Base-by-base conservation (phyloP, 2,113 vertebrate species). In the Neogobius melanostomus region DNA sequence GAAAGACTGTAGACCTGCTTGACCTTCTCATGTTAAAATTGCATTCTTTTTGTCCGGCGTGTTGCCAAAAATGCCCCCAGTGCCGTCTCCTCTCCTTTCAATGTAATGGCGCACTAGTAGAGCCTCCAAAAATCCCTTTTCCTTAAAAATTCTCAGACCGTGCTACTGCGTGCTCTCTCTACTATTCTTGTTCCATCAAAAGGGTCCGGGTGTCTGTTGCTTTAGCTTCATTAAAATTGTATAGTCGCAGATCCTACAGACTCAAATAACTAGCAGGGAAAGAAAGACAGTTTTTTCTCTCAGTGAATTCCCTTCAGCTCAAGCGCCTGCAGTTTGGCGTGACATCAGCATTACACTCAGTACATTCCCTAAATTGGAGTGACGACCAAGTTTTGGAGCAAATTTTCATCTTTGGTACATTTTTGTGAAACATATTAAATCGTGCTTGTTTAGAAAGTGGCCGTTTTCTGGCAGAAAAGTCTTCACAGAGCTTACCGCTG, bases 181-280 rank as follows among this genome's bases (percentile, higher is more conserved):
- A 62, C 42, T 65, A 69, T 61, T 76, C 68, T 77, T 69, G 71
- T 82, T 83, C 78, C 68, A 81, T 82, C 80, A 64, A 81, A 82
- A 11, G 69, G 70, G 28, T 28, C 43, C 47, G 21, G 21, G 63
- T 70, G 52, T 83, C 54, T 70, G 68, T 79, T 69, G 74, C 72
- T 72, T 64, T 61, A n/a, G 51, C 63, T 72, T 82, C 59, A 80
- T 81, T 81, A 69, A 77, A 84, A 69, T 69, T 67, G 72, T 4
- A 50, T 72, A 67, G 52, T 17, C 72, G 12, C 7, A 3, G 44
- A 46, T 57, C 46, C 21, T 62, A 17, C 47, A 10, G 14, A 66
- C 17, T 61, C 15, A 14, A 46, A 69, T 49, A 47, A 75, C 53
- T 0, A 8, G 14, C 49, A 68, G 43, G 75, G 51, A 52, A 72